phyloP scores from a whole-genome alignment of 2,888 invertebrate species.

The Pterobdella sp. region DNA sequence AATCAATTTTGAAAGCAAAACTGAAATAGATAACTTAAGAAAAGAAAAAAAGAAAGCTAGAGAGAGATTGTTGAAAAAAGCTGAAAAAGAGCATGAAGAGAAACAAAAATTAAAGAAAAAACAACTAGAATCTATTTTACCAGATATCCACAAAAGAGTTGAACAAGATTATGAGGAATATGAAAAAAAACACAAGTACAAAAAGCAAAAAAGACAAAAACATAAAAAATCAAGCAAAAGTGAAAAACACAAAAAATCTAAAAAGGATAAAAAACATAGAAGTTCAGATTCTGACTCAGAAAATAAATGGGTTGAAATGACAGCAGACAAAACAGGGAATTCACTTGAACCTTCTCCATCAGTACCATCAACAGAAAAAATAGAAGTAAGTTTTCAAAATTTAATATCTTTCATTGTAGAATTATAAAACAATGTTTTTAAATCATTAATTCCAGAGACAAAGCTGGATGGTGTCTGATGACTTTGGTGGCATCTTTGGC shows the following conservation, averaged over 20 bases:
- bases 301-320: constrained; percentile 8
- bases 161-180: not conserved
- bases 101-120: constrained; percentile 8
- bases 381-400: constrained; percentile 13
- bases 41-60: constrained; percentile 5
- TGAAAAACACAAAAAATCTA: not conserved
- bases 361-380: not conserved
- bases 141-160: not conserved
- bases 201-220: constrained; percentile 4
- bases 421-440: not conserved
- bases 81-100: not conserved
- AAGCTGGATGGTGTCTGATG: constrained; percentile 6
- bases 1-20: not conserved
- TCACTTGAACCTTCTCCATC: not conserved
- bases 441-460: not conserved
- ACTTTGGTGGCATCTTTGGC: not conserved
- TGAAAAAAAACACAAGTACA: constrained; percentile 7
- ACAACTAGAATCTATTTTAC: not conserved
- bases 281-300: not conserved
- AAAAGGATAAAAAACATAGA: not conserved
- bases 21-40: not conserved
- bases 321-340: not conserved
- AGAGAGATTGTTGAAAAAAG: not conserved
- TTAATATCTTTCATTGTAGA: not conserved
- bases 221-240: not conserved